Evolutionary conservation across 1,140 invertebrate genomes (phyloP).

Genomic region (Lepidurus arcticus): DNA sequence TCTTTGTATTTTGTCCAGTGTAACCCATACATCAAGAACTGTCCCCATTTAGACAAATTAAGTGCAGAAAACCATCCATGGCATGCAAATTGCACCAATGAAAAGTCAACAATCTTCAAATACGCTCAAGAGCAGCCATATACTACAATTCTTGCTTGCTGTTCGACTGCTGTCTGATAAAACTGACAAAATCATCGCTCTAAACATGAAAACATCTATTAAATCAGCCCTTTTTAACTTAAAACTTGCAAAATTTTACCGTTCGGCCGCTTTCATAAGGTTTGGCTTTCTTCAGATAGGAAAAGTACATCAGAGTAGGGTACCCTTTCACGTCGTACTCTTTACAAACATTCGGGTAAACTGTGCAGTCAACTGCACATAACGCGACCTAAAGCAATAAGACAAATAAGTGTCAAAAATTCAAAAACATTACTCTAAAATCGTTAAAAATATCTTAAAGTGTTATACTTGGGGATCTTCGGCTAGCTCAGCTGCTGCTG

Average conservation of each 20-base stretch:
- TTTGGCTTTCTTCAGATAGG: conserved; percentile 66
- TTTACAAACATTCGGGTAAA: conserved; percentile 57
- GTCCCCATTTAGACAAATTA: too few species aligned
- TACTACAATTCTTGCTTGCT: conserved; percentile 26
- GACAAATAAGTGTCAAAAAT: background rate
- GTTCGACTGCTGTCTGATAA: conserved; percentile 18
- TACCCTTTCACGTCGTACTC: conserved; percentile 71
- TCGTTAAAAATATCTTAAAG: background rate
- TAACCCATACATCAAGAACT: too few species aligned
- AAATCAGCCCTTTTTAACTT: background rate
- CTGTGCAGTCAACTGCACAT: conserved; percentile 77
- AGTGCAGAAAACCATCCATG: too few species aligned
- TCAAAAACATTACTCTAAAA: too few species aligned
- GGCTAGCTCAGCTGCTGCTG: conserved; percentile 63
- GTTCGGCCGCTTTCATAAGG: conserved; percentile 67
- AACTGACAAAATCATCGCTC: conserved; percentile 31
- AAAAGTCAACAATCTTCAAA: too few species aligned
- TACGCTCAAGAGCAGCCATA: too few species aligned
- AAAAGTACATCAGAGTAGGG: conserved; percentile 82
- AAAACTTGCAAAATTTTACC: conserved; percentile 45
- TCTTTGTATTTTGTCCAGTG: too few species aligned
- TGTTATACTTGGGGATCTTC: conserved; percentile 56
- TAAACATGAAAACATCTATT: background rate
- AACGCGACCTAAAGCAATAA: conserved; percentile 51
- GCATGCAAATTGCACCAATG: too few species aligned